Percentiles rank a stretch among this genome's conserved stretches.
Evolutionary conservation across 2,113 vertebrate species (phyloP).

Genomic region (Gallinago paraguaiae): DNA sequence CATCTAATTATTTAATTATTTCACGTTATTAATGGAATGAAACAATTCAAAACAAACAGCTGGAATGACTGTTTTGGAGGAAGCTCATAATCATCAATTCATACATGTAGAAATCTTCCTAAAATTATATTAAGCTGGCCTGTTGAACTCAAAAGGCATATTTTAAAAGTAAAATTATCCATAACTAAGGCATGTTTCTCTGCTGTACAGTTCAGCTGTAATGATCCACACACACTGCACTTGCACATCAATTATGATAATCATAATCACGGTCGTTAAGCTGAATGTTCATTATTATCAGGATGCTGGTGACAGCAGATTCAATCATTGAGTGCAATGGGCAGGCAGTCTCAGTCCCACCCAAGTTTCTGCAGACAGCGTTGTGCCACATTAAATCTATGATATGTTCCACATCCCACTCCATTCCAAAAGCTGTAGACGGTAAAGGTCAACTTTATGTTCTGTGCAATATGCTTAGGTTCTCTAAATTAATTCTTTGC

Average conservation of each 20-base stretch:
- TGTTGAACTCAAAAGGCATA: slow-evolving; percentile 70
- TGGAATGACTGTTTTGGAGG: slow-evolving; percentile 43
- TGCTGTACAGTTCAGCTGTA: slow-evolving; percentile 79
- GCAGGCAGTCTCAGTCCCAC: slow-evolving; percentile 77
- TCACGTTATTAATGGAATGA: slow-evolving; percentile 72
- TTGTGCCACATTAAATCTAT: slow-evolving; percentile 83
- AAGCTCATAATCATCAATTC: slow-evolving; percentile 54
- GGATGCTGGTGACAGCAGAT: slow-evolving; percentile 85
- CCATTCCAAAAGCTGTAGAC: slow-evolving; percentile 76
- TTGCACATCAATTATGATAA: slow-evolving; percentile 89
- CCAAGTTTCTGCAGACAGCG: slow-evolving; percentile 79
- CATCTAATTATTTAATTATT: slow-evolving; percentile 73
- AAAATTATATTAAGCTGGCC: slow-evolving; percentile 67
- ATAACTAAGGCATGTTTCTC: slow-evolving; percentile 73
- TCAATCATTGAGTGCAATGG: slow-evolving; percentile 81
- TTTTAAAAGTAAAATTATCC: slow-evolving; percentile 81
- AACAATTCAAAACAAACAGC: slow-evolving; percentile 71
- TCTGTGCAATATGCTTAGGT: slow-evolving; percentile 85
- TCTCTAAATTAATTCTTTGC: slow-evolving; percentile 80
- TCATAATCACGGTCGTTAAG: slow-evolving; percentile 88
- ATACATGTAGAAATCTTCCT: slow-evolving; percentile 31
- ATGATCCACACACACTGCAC: slow-evolving; percentile 81
- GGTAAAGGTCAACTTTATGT: slow-evolving; percentile 86
- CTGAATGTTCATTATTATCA: slow-evolving; percentile 88
- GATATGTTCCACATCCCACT: slow-evolving; percentile 83